Evolutionary conservation across 2,113 vertebrate species (phyloP).

Genomic region (Narcine bancroftii): DNA sequence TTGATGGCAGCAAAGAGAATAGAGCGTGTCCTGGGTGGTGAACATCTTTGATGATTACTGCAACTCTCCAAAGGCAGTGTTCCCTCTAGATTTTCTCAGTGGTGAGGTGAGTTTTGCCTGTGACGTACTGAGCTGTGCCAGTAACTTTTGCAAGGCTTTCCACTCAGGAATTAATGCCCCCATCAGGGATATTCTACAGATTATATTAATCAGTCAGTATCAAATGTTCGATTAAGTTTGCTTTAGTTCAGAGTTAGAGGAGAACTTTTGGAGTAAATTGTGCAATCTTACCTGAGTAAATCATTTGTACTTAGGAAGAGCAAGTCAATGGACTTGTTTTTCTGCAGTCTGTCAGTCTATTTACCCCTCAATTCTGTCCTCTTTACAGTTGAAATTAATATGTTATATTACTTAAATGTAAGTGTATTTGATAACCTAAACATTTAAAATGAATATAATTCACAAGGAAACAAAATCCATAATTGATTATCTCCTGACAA

Average conservation of each 20-base stretch:
- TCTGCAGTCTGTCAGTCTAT: neutral
- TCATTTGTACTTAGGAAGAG: neutral
- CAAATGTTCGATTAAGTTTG: neutral
- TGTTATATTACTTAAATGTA: neutral
- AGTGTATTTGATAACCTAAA: neutral
- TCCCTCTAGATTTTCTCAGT: no score
- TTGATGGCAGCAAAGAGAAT: no score
- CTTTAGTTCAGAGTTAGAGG: neutral
- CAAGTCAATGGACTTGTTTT: neutral
- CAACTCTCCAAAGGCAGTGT: no score
- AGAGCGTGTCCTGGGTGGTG: no score
- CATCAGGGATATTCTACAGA: no score
- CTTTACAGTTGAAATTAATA: neutral
- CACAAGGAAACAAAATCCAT: slow-evolving; percentile 21
- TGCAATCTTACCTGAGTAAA: neutral
- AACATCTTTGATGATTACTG: no score
- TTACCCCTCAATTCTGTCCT: neutral
- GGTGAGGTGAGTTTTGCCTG: no score
- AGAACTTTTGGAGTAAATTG: neutral
- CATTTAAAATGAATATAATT: neutral
- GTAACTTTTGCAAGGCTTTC: no score
- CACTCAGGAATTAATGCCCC: no score
- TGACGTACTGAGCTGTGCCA: no score
- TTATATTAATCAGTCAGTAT: neutral
- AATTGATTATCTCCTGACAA: slow-evolving; percentile 4